Percentiles rank a stretch among this genome's conserved stretches.
Evolutionary conservation across 2,888 invertebrate genomes (phyloP).

Genomic region (Ypsolopha scabrella): DNA sequence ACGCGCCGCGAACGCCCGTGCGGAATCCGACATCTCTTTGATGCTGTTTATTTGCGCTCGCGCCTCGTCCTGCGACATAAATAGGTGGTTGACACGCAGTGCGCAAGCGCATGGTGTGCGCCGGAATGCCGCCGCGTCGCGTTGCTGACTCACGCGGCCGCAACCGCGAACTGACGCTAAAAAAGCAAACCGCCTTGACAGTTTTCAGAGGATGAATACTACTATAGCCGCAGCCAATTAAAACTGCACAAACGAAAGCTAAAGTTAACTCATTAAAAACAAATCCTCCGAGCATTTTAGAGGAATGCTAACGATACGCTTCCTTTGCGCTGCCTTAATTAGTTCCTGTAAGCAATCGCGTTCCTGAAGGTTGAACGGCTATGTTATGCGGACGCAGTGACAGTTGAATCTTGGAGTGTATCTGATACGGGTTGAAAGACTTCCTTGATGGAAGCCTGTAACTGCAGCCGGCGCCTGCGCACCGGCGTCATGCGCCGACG

Average conservation of each 20-base stretch:
- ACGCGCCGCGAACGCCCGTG: slow-evolving; percentile 21
- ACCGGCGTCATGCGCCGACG: slow-evolving; percentile 48
- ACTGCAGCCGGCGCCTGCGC: slow-evolving; percentile 37
- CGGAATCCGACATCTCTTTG: slow-evolving; percentile 62
- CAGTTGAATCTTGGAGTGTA: not conserved
- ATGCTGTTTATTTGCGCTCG: slow-evolving; percentile 61
- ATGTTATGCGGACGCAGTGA: not conserved
- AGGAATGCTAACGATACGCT: not conserved
- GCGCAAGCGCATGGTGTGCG: slow-evolving; percentile 55
- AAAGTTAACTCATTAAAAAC: not conserved
- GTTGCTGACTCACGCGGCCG: slow-evolving; percentile 38
- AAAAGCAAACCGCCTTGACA: slow-evolving; percentile 26
- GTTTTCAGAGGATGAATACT: not conserved
- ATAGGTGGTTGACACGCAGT: slow-evolving; percentile 65
- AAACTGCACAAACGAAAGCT: not conserved
- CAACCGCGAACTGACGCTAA: slow-evolving; percentile 31
- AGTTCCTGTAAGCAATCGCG: not conserved
- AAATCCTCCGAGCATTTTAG: not conserved
- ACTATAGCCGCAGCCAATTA: not conserved
- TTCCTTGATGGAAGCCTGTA: not conserved
- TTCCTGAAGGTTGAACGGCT: not conserved
- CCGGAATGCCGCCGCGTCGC: slow-evolving; percentile 39
- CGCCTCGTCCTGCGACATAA: slow-evolving; percentile 60
- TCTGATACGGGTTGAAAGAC: not conserved
- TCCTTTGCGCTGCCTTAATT: not conserved